These are phyloP conservation scores for Gobius niger DNA, from an alignment of 2,113 vertebrate species.

Conservation along the genomic window DNA sequence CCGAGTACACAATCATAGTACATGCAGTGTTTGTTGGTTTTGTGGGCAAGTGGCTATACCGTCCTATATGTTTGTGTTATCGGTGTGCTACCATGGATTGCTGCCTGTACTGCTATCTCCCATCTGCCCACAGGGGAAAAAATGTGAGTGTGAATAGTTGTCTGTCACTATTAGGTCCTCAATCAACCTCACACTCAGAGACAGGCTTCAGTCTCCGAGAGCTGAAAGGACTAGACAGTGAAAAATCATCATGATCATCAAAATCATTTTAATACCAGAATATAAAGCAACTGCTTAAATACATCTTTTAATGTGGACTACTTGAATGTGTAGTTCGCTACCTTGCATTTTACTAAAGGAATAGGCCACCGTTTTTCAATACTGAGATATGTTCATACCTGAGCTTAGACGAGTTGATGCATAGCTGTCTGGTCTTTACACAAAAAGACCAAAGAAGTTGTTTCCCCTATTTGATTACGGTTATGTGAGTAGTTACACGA, in stretches of 20 bases:
- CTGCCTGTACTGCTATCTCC: not conserved
- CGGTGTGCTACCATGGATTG: not conserved
- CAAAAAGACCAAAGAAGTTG: no score
- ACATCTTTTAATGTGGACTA: no score
- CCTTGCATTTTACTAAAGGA: no score
- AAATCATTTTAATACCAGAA: not conserved
- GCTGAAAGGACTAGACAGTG: not conserved
- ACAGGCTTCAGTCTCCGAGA: not conserved
- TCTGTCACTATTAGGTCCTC: not conserved
- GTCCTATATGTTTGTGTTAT: not conserved
- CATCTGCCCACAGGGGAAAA: not conserved
- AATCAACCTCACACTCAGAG: conserved; percentile 2
- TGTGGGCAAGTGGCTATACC: not conserved
- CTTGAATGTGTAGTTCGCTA: no score
- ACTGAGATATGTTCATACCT: no score
- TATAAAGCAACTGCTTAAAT: not conserved
- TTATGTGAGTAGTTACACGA: no score
- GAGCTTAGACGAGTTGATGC: no score
- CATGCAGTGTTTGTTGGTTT: not conserved
- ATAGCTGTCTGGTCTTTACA: no score
- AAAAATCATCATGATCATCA: no score
- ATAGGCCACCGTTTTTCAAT: no score
- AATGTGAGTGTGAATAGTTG: conserved; percentile 1
- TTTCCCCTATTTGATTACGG: no score
- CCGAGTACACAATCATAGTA: no score